These are phyloP conservation scores for Epicampocera succincta DNA, from an alignment of 2,888 invertebrate genomes.

Conservation along the genomic window DNA sequence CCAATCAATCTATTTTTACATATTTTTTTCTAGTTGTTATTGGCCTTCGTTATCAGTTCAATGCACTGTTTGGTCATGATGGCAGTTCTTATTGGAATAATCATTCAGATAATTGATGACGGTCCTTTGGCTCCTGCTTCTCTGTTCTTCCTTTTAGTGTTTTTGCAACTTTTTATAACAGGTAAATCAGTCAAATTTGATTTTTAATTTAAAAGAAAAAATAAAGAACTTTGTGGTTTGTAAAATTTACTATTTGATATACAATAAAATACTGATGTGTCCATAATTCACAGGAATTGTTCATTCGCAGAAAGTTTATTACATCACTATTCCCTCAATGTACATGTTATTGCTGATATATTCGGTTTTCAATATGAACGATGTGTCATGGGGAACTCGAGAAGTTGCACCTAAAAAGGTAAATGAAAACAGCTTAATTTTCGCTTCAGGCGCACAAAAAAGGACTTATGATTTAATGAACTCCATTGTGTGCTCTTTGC, in stretches of 20 bases:
- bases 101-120: constrained; percentile 89
- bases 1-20: too few relatives aligned
- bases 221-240: too few relatives aligned
- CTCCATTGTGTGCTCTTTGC: constrained; percentile 17
- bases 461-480: constrained; percentile 27
- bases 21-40: constrained; percentile 83
- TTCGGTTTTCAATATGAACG: constrained; percentile 95
- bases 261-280: too few relatives aligned
- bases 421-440: constrained; percentile 26
- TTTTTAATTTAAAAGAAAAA: not conserved
- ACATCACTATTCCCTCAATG: constrained; percentile 96
- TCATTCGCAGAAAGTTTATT: constrained; percentile 94
- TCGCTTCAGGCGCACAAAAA: not conserved
- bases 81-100: constrained; percentile 91
- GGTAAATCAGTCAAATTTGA: constrained; percentile 78
- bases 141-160: constrained; percentile 90
- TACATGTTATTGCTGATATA: constrained; percentile 96
- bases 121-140: constrained; percentile 92
- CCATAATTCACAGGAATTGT: constrained; percentile 83
- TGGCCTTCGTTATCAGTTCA: constrained; percentile 89
- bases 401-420: constrained; percentile 84
- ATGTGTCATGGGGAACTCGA: constrained; percentile 96
- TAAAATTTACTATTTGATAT: too few relatives aligned
- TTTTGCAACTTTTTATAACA: constrained; percentile 86
- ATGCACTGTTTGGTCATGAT: constrained; percentile 93